Evolutionary conservation across 92 coral and sea anemone genomes (phyloP).

Genomic region (Actinostola sp.): DNA sequence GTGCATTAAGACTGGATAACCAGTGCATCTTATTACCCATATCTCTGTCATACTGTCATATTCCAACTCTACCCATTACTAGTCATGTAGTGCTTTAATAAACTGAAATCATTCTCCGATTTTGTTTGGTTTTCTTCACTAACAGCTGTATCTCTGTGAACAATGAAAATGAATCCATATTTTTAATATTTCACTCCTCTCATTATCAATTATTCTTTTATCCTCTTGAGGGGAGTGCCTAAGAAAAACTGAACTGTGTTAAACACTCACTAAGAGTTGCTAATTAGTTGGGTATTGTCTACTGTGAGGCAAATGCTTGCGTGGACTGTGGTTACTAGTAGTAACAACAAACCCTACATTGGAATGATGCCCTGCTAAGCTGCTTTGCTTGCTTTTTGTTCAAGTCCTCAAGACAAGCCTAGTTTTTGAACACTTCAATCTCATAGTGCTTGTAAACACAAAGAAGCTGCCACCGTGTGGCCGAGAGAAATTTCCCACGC

Average conservation of each 20-base stretch:
- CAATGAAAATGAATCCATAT: neutral
- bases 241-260: slow-evolving; percentile 17
- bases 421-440: slow-evolving; percentile 13
- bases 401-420: slow-evolving; percentile 20
- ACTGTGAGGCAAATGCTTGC: slow-evolving; percentile 4
- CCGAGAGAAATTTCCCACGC: slow-evolving; percentile 16
- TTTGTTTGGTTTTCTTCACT: neutral
- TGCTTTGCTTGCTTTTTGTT: slow-evolving; percentile 4
- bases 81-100: too few relatives aligned
- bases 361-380: slow-evolving; percentile 14
- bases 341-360: slow-evolving; percentile 9
- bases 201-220: slow-evolving; percentile 13
- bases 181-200: neutral
- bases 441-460: slow-evolving; percentile 6
- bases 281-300: slow-evolving; percentile 25
- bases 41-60: slow-evolving; percentile 1
- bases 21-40: neutral
- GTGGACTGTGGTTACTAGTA: slow-evolving; percentile 3
- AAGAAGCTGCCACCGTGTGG: slow-evolving; percentile 8
- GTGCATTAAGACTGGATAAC: slow-evolving; percentile 19
- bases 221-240: slow-evolving; percentile 10
- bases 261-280: slow-evolving; percentile 11
- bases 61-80: too few relatives aligned
- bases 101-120: neutral
- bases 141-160: neutral